Evolutionary conservation across 2,797 vertebrate genomes (phyloP), one percentile per base, ranked within the genome.

Genomic region (Hemibagrus guttatus): DNA sequence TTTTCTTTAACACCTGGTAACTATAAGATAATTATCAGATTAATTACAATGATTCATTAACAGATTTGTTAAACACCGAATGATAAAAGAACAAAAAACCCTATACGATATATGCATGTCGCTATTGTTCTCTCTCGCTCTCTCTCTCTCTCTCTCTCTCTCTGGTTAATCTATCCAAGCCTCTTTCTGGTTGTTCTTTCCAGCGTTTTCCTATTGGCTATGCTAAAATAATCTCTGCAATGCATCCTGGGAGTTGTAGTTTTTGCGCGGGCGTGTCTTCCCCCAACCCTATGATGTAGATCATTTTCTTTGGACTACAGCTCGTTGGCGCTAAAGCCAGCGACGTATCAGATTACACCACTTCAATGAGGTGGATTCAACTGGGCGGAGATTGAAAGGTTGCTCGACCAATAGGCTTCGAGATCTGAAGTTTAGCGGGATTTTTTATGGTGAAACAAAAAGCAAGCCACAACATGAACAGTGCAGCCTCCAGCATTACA

Each of bases 221-320:
- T 74, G 72, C 87, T 87, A 85, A 89, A 87, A 89, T 90, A 86
- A 86, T 52, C 74, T 63, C 63, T 68, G 75, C 63, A 79, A 6
- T 82, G 89, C 66, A 84, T 76, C 68, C 72, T 86, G 93, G 92
- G 90, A 93, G 85, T 92, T 93, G 93, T 91, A 92, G 93, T 95
- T 82, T 91, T 92, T 91, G 74, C 58, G 78, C 90, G 90, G 90
- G 86, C 89, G 90, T 91, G 91, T 91, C 90, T 91, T 86, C 75
- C 54, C 66, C 72, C 61, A 82, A 80, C 19, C 69, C 71, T 35
- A 66, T 61, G 35, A 87, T 81, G 81, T 91, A 86, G 59, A 46
- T 72, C 85, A 69, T 91, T 84, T 82, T 35, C 81, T 87, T 76
- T 85, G 89, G 91, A 92, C 88, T 91, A 91, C 91, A 91, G 80